Conservation (phyloP, 2,113 vertebrate species). For the Hippolais icterina region DNA sequence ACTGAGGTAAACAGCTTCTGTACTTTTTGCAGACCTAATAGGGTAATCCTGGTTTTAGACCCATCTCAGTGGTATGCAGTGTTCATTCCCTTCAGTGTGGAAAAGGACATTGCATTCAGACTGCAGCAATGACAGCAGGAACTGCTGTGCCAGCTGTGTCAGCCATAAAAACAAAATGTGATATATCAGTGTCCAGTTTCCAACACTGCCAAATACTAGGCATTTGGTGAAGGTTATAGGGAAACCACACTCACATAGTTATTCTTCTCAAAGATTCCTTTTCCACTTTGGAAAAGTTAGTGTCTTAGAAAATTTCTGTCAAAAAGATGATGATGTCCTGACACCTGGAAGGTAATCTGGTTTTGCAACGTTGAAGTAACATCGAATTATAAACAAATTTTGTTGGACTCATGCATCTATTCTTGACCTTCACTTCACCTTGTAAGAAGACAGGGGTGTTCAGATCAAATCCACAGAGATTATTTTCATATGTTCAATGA, state of each 20-base stretch:
- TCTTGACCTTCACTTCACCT: not conserved
- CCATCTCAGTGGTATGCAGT: not conserved
- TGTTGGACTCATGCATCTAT: not conserved
- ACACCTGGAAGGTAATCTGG: not conserved
- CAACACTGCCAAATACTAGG: not conserved
- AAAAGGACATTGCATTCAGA: not conserved
- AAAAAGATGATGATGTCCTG: not conserved
- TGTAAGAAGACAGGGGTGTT: not conserved
- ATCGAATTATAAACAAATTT: not conserved
- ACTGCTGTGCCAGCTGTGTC: not conserved
- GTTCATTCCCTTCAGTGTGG: not conserved
- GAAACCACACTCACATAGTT: not conserved
- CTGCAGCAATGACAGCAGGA: not conserved
- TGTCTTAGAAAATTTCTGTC: not conserved
- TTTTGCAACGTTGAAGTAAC: not conserved
- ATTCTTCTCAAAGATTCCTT: not conserved
- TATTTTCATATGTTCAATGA: not conserved
- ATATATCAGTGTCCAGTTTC: not conserved
- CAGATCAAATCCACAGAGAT: not conserved
- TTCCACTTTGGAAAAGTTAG: not conserved
- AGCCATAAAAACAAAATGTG: not conserved
- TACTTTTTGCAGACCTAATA: not conserved
- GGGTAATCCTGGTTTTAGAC: not conserved
- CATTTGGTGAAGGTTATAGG: not conserved
- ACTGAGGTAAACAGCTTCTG: not conserved